These are phyloP conservation scores for Cephus nigrinus DNA, from an alignment of 2,888 invertebrate genomes.

Conservation along the genomic window DNA sequence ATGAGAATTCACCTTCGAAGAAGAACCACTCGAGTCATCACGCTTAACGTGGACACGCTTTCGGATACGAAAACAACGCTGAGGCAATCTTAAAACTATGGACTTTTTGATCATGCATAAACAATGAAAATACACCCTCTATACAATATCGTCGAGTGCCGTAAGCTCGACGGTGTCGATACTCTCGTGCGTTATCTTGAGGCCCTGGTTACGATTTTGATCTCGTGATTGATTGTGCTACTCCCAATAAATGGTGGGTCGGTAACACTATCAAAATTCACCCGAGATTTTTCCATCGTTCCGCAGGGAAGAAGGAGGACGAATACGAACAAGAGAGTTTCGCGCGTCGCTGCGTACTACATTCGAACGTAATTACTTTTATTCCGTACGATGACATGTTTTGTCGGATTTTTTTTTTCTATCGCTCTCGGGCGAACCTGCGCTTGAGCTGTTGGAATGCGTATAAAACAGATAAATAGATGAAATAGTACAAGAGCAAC, in stretches of 20 bases:
- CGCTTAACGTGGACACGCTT: conserved; percentile 56
- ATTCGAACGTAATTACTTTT: conserved; percentile 51
- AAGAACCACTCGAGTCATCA: not conserved
- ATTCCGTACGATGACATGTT: conserved; percentile 36
- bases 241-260: not conserved
- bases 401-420: not conserved
- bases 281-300: conserved; percentile 35
- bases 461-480: conserved; percentile 24
- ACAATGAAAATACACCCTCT: conserved; percentile 39
- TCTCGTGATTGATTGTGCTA: conserved; percentile 5
- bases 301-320: conserved; percentile 33
- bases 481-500: conserved; percentile 13
- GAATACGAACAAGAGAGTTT: conserved; percentile 29
- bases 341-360: conserved; percentile 40
- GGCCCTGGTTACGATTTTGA: no score
- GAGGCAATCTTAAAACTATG: conserved; percentile 66
- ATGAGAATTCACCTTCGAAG: conserved; percentile 1
- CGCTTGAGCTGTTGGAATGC: not conserved
- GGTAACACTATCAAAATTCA: not conserved
- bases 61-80: conserved; percentile 64
- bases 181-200: conserved; percentile 19
- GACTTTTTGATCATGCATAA: conserved; percentile 66
- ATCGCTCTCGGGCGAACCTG: not conserved
- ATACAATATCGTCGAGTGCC: conserved; percentile 29
- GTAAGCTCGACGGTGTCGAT: conserved; percentile 14